These are phyloP conservation scores for Eciton burchellii DNA, from an alignment of 1,140 invertebrate genomes.

Conservation along the genomic window DNA sequence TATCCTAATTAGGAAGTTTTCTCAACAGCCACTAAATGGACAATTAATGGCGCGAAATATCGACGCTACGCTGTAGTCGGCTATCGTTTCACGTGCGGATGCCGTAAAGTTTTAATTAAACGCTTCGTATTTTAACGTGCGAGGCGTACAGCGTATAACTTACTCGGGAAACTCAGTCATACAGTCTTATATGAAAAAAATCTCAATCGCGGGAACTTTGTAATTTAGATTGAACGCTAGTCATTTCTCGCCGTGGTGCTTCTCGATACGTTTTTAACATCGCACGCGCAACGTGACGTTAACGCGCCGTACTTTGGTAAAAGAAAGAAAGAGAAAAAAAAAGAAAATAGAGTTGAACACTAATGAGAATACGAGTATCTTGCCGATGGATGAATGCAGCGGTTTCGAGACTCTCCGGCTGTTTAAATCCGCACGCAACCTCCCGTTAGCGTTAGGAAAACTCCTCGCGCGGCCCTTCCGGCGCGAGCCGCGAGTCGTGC, in stretches of 20 bases:
- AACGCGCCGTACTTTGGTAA: neutral
- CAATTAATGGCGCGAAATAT: slow-evolving; percentile 53
- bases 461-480: neutral
- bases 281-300: neutral
- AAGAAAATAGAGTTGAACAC: neutral
- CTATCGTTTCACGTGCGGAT: slow-evolving; percentile 32
- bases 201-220: slow-evolving; percentile 37
- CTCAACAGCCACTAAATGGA: slow-evolving; percentile 36
- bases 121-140: slow-evolving; percentile 53
- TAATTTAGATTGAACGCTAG: slow-evolving; percentile 40
- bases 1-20: slow-evolving; percentile 53
- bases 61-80: slow-evolving; percentile 2
- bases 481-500: neutral
- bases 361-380: neutral
- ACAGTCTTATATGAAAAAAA: slow-evolving; percentile 17
- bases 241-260: slow-evolving; percentile 19
- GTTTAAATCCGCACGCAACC: neutral
- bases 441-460: neutral
- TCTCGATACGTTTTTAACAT: slow-evolving; percentile 12
- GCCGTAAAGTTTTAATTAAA: slow-evolving; percentile 58
- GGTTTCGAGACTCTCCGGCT: neutral
- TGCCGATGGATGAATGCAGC: neutral
- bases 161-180: slow-evolving; percentile 30
- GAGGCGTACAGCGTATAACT: slow-evolving; percentile 23
- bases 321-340: too few relatives aligned